phyloP scores from a whole-genome alignment of 2,888 invertebrate genomes.

The Pharmacophagus antenor region DNA sequence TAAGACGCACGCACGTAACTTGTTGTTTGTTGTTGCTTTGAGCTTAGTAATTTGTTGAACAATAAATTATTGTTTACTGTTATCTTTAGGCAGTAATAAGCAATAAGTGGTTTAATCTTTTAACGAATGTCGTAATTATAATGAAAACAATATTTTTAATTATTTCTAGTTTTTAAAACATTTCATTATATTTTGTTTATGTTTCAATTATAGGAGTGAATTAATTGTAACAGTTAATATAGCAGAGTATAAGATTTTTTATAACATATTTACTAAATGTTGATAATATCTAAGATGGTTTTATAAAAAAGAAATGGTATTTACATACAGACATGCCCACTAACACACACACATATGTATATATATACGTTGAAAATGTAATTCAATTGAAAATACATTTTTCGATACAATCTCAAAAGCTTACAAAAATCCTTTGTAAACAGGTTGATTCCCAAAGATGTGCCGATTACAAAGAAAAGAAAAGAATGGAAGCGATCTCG shows the following conservation, averaged over 20 bases:
- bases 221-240: too few species aligned
- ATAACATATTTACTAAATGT: too few species aligned
- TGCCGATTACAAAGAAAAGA: conserved; percentile 64
- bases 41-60: conserved; percentile 15
- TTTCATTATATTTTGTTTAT: too few species aligned
- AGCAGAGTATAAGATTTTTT: too few species aligned
- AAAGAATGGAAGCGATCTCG: conserved; percentile 48
- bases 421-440: conserved; percentile 54
- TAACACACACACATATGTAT: too few species aligned
- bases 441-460: conserved; percentile 60
- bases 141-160: neutral
- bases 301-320: too few species aligned
- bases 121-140: neutral
- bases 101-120: conserved; percentile 8
- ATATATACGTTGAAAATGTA: conserved; percentile 5
- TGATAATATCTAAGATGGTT: too few species aligned
- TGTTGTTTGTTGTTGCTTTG: conserved; percentile 20
- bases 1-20: conserved; percentile 15
- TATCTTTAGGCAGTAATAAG: conserved; percentile 13
- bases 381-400: conserved; percentile 8
- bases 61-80: conserved; percentile 21
- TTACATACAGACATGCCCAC: too few species aligned
- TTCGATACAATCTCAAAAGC: conserved; percentile 37
- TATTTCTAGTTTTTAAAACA: neutral
- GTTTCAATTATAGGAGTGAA: too few species aligned